Base-by-base conservation (phyloP, 2,888 invertebrate genomes). In the Phyllotreta striolata region DNA sequence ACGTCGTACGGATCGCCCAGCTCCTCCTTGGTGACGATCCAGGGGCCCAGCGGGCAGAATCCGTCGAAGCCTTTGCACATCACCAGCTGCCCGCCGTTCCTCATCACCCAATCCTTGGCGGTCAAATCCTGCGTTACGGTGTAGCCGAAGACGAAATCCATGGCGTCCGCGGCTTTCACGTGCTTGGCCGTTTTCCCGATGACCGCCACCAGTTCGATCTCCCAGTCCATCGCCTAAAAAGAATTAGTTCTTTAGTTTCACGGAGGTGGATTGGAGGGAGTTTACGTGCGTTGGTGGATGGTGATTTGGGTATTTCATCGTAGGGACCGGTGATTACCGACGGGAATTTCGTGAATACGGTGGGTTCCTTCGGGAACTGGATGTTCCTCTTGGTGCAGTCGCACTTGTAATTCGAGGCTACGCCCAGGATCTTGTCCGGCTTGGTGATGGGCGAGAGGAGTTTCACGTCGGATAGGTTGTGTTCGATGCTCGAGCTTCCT, bases 11-110 rank as follows among this genome's bases (percentile, higher is more conserved):
- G 88, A 81, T 94, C 89, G 0, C 82, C 79, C 40, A 92, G 82
- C 64, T 89, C 87, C 64, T 91, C 91, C 68, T 87, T 87, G 0
- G 91, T 91, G 0, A 91, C 89, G 14, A 95, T 87, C 44, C 88
- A 88, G 0, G 94, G 94, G 0, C 94, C 95, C 63, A 95, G 81
- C 0, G 95, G 95, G 75, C 93, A 93, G 80, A 93, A 95, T 0
- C 89, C 88, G 77, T 95, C 94, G 90, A 94, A 91, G 0, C 91
- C 84, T 84, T 89, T 90, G 47, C 66, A 64, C 56, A 68, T 62
- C 7, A 91, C 79, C 77, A 89, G 87, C 74, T 91, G 91, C 0
- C 93, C 93, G 6, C 90, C 91, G 72, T 93, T 92, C 43, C 85
- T 84, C 68, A 89, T 88, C 80, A 91, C 91, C 93, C 93, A 93